A percentile compares a stretch with the other conserved stretches of the same genome.
phyloP scores from a whole-genome alignment of 2,888 invertebrate species.

The Aphodius sticticus region DNA sequence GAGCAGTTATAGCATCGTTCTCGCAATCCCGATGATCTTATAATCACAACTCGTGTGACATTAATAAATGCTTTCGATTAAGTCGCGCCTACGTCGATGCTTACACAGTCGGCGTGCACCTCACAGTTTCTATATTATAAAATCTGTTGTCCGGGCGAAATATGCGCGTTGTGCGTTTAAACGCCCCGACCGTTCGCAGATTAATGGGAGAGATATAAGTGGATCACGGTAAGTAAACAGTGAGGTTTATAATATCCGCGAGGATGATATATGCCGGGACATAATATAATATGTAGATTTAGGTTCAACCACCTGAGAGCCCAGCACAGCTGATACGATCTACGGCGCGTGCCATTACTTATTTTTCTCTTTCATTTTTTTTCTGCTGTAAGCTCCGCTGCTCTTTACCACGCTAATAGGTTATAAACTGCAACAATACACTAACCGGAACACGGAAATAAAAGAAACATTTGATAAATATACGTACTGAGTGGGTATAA shows the following conservation, averaged over 20 bases:
- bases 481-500: not conserved
- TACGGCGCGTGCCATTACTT: not conserved
- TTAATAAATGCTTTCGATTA: not conserved
- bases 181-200: not conserved
- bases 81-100: not conserved
- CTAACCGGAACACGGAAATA: not conserved
- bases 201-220: not conserved
- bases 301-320: not conserved
- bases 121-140: not conserved
- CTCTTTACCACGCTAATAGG: not conserved
- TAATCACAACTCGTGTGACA: not conserved
- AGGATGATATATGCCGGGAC: constrained; percentile 4
- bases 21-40: not conserved
- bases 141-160: not conserved
- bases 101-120: not conserved
- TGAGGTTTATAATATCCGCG: constrained; percentile 4
- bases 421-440: constrained; percentile 4
- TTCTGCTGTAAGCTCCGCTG: not conserved
- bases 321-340: not conserved
- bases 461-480: not conserved
- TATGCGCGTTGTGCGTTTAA: not conserved
- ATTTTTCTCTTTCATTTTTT: constrained; percentile 4
- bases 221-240: constrained; percentile 4
- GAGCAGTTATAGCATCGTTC: not conserved
- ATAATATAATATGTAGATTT: constrained; percentile 4